Conservation (phyloP, 2,797 vertebrate species). For the Propithecus deckenii region DNA sequence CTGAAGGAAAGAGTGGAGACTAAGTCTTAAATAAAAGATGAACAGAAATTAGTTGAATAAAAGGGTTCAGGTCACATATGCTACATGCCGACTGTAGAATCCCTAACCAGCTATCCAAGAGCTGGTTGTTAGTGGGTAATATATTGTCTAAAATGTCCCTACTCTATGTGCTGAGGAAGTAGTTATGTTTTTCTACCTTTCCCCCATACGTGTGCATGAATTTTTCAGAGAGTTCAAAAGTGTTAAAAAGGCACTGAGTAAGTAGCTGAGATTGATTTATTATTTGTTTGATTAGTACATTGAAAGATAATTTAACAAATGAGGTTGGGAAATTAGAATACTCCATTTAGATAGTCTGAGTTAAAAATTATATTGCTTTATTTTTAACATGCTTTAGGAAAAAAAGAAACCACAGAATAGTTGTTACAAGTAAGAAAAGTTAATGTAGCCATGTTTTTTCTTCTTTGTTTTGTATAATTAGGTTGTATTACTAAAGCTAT, state of each 20-base stretch:
- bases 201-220: not conserved
- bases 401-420: not conserved
- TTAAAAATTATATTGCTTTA: not conserved
- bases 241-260: not conserved
- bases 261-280: not conserved
- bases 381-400: not conserved
- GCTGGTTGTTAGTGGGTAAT: not conserved
- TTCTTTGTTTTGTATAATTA: not conserved
- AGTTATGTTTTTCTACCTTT: not conserved
- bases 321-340: not conserved
- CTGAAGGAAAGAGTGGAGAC: not conserved
- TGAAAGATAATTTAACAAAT: not conserved
- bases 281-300: not conserved
- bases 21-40: not conserved
- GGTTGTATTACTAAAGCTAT: not conserved
- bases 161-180: not conserved
- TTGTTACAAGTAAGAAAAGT: conserved; percentile 3
- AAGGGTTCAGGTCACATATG: not conserved
- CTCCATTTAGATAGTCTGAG: not conserved
- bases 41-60: not conserved
- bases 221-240: not conserved
- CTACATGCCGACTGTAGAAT: not conserved
- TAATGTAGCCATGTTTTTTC: not conserved
- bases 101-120: not conserved
- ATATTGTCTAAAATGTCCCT: not conserved